These are phyloP conservation scores for Megaleporinus macrocephalus DNA, from an alignment of 2,113 vertebrate genomes.

Conservation along the genomic window DNA sequence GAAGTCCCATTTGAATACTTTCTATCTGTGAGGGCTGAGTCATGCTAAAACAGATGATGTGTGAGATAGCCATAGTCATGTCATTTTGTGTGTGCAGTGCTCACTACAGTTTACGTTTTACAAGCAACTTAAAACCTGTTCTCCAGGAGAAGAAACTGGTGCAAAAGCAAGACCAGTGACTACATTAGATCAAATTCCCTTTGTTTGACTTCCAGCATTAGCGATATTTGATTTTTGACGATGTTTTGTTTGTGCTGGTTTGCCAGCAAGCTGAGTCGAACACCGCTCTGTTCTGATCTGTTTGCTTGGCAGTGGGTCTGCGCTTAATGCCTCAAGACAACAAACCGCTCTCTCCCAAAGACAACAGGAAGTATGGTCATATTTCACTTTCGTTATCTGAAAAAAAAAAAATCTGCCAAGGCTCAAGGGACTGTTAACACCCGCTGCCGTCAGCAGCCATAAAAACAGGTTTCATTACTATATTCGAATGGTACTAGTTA, in stretches of 20 bases:
- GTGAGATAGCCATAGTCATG: not conserved
- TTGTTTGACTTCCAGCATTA: not conserved
- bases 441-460: not conserved
- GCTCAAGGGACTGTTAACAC: slow-evolving; percentile 2
- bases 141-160: not conserved
- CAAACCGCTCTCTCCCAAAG: slow-evolving; percentile 6
- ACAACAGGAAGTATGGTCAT: slow-evolving; percentile 11
- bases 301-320: not conserved
- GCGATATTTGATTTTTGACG: not conserved
- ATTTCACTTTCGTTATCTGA: slow-evolving; percentile 36
- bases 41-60: not conserved
- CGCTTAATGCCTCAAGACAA: not conserved
- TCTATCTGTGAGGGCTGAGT: not conserved
- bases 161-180: not conserved
- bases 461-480: not conserved
- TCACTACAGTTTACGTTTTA: not conserved
- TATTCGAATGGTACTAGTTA: not conserved
- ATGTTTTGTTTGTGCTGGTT: slow-evolving; percentile 1
- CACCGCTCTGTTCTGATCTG: not conserved
- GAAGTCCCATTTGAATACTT: not conserved
- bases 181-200: not conserved
- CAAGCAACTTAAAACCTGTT: not conserved
- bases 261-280: not conserved
- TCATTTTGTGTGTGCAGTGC: not conserved
- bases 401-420: slow-evolving; percentile 14